These are phyloP conservation scores for Nautilus pompilius DNA, from an alignment of 1,140 invertebrate species.

Conservation along the genomic window DNA sequence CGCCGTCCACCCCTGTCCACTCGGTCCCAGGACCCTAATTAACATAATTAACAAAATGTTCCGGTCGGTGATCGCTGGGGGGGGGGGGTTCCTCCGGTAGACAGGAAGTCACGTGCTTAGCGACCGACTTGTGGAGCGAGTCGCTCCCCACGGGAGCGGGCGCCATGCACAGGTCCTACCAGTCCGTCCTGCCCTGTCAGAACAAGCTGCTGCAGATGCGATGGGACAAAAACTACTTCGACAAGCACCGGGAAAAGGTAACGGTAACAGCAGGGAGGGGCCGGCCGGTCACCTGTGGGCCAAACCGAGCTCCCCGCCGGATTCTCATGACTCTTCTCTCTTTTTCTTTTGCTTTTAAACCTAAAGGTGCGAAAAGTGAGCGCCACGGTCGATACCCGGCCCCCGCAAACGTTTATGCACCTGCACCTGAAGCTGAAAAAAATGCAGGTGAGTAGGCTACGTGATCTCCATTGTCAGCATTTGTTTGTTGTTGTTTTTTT, in stretches of 20 bases:
- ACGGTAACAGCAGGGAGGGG: too few species aligned
- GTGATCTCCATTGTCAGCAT: too few species aligned
- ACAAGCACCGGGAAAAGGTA: slow-evolving; percentile 50
- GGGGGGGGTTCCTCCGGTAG: too few species aligned
- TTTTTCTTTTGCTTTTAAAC: too few species aligned
- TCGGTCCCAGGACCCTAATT: too few species aligned
- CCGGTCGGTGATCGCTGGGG: too few species aligned
- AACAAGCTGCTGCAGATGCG: slow-evolving; percentile 50
- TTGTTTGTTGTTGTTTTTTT: too few species aligned
- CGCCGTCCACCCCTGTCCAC: too few species aligned
- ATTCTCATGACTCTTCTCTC: not conserved
- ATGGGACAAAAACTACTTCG: slow-evolving; percentile 51
- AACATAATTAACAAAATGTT: too few species aligned
- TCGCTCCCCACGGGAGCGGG: not conserved
- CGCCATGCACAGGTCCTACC: slow-evolving; percentile 50
- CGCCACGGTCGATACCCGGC: slow-evolving; percentile 51
- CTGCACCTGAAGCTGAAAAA: slow-evolving; percentile 56
- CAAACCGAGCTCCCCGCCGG: not conserved
- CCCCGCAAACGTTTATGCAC: slow-evolving; percentile 55
- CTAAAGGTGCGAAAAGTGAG: slow-evolving; percentile 8
- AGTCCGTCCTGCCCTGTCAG: slow-evolving; percentile 44
- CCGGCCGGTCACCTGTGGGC: too few species aligned
- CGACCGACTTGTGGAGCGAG: too few species aligned
- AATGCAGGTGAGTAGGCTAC: slow-evolving; percentile 52
- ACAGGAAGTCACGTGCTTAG: too few species aligned